phyloP scores from a whole-genome alignment of 2,797 vertebrate genomes.

The Threskiornis aethiopicus region DNA sequence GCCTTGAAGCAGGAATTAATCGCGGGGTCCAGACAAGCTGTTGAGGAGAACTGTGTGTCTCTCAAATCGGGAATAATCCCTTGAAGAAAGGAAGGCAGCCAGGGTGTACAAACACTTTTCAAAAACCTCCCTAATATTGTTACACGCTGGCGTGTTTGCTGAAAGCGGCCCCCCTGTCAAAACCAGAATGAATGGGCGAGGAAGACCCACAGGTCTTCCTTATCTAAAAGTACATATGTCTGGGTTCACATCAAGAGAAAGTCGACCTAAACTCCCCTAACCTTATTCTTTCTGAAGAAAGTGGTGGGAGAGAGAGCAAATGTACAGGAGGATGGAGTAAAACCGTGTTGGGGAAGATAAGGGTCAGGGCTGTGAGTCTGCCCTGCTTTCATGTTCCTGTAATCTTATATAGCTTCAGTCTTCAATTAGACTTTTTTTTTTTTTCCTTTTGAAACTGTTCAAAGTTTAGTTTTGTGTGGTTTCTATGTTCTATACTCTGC shows the following conservation, averaged over 20 bases:
- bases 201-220: neutral
- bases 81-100: neutral
- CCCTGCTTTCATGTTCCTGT: neutral
- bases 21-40: neutral
- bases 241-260: neutral
- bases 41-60: neutral
- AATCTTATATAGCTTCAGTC: neutral
- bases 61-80: neutral
- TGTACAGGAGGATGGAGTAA: neutral
- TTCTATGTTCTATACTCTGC: neutral
- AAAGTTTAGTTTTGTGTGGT: neutral
- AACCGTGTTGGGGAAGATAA: fast-evolving
- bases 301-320: neutral
- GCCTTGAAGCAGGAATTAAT: neutral
- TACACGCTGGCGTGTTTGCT: fast-evolving
- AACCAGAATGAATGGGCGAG: neutral
- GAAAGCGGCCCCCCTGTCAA: neutral
- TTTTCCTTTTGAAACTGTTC: neutral
- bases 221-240: neutral
- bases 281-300: neutral
- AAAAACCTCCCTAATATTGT: neutral
- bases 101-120: neutral
- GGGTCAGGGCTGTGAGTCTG: neutral
- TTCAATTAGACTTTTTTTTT: neutral
- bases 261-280: neutral